Evolutionary conservation across 2,797 vertebrate species (phyloP).

Genomic region (Urophycis tenuis): DNA sequence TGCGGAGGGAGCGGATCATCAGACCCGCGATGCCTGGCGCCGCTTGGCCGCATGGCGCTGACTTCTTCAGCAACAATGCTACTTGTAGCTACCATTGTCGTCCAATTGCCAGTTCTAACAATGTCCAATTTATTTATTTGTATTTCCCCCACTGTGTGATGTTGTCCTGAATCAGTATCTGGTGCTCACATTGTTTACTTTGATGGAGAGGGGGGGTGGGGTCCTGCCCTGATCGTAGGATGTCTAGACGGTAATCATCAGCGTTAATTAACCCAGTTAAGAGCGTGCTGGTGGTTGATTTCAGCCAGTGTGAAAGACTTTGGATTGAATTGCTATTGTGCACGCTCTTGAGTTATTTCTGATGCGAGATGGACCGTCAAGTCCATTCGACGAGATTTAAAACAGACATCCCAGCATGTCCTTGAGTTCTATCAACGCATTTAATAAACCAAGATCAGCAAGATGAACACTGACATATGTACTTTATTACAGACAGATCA

Average conservation of each 20-base stretch:
- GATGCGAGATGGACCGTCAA: not conserved
- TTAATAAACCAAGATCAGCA: not conserved
- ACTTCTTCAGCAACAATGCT: not conserved
- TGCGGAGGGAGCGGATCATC: not conserved
- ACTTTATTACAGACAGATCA: not conserved
- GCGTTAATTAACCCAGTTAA: constrained; percentile 51
- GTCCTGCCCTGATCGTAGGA: constrained; percentile 14
- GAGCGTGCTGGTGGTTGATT: constrained; percentile 1
- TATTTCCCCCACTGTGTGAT: not conserved
- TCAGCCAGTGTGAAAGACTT: not conserved
- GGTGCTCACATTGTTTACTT: not conserved
- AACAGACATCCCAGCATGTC: not conserved
- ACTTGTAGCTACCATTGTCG: not conserved
- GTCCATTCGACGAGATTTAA: not conserved
- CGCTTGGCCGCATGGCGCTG: not conserved
- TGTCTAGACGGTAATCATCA: constrained; percentile 55
- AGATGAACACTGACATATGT: not conserved
- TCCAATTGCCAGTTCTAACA: not conserved
- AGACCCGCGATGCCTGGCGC: not conserved
- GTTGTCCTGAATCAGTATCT: not conserved
- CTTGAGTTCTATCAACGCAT: not conserved
- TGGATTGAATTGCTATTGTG: not conserved
- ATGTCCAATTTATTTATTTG: not conserved
- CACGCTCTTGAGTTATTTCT: not conserved
- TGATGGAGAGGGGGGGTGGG: not conserved